phyloP scores from a whole-genome alignment of 2,888 invertebrate species.

The Atethmia centrago region DNA sequence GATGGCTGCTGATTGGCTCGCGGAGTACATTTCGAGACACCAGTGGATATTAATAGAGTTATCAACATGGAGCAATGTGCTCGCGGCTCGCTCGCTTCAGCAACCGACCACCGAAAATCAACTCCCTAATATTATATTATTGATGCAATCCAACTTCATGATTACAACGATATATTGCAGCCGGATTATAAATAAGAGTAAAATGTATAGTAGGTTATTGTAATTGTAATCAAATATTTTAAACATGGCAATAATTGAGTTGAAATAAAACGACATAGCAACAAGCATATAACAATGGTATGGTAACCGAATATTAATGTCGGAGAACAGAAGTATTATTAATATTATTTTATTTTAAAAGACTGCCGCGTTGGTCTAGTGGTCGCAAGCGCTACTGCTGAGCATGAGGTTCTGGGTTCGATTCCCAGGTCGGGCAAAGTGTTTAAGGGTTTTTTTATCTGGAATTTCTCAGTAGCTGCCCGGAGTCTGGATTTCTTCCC shows the following conservation, averaged over 20 bases:
- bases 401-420: too few relatives aligned
- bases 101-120: conserved; percentile 38
- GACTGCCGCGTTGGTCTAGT: too few relatives aligned
- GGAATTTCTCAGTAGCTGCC: too few relatives aligned
- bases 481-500: too few relatives aligned
- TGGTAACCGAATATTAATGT: not conserved
- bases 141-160: conserved; percentile 28
- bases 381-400: too few relatives aligned
- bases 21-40: conserved; percentile 76
- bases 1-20: conserved; percentile 74
- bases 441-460: too few relatives aligned
- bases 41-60: conserved; percentile 85
- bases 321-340: conserved; percentile 21
- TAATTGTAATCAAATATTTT: not conserved
- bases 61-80: conserved; percentile 86
- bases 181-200: conserved; percentile 12
- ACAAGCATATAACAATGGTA: conserved; percentile 15
- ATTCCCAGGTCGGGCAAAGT: too few relatives aligned
- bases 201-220: not conserved
- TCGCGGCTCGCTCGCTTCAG: conserved; percentile 63
- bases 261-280: conserved; percentile 25
- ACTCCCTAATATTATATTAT: conserved; percentile 14
- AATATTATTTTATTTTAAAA: too few relatives aligned
- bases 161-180: not conserved
- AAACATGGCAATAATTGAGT: not conserved